Evolutionary conservation across 2,888 invertebrate species (phyloP).

Genomic region (Erpobdella octoculata): DNA sequence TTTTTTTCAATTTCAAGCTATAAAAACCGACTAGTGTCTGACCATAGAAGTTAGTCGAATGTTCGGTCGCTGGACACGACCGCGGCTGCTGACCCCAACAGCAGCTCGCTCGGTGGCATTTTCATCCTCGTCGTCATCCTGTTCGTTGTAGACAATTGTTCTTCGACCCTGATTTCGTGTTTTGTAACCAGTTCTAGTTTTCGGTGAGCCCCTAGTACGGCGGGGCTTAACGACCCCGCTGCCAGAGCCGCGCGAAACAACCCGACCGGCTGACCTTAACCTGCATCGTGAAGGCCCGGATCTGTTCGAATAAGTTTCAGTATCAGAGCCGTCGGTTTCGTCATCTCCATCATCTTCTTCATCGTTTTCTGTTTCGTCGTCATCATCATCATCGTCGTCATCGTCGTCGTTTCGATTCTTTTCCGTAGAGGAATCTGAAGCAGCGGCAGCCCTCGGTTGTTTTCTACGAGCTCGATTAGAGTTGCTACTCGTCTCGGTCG

Average conservation of each 20-base stretch:
- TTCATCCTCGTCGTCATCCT: constrained; percentile 42
- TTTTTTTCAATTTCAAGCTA: neutral
- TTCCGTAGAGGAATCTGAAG: neutral
- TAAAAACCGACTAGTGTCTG: neutral
- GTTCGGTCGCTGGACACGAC: constrained; percentile 73
- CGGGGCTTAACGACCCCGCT: neutral
- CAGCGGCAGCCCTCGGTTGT: neutral
- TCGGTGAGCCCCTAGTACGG: neutral
- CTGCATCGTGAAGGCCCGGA: constrained; percentile 10
- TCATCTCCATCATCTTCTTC: constrained; percentile 13
- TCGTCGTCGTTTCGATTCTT: constrained; percentile 33
- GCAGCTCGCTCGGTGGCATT: constrained; percentile 33
- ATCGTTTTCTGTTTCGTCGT: neutral
- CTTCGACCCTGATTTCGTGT: constrained; percentile 50
- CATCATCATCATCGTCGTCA: constrained; percentile 13
- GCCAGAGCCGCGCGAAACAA: neutral
- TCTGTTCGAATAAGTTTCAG: constrained; percentile 25
- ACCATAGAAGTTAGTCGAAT: constrained; percentile 39
- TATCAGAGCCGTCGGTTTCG: constrained; percentile 3
- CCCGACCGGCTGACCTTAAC: neutral
- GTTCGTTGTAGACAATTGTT: constrained; percentile 49
- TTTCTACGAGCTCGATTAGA: neutral
- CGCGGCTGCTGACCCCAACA: constrained; percentile 67
- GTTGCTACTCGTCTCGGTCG: neutral
- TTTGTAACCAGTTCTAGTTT: neutral